Evolutionary conservation across 1,140 invertebrate species (phyloP), one percentile per base, ranked within the genome.

Genomic region (Elysia chlorotica): DNA sequence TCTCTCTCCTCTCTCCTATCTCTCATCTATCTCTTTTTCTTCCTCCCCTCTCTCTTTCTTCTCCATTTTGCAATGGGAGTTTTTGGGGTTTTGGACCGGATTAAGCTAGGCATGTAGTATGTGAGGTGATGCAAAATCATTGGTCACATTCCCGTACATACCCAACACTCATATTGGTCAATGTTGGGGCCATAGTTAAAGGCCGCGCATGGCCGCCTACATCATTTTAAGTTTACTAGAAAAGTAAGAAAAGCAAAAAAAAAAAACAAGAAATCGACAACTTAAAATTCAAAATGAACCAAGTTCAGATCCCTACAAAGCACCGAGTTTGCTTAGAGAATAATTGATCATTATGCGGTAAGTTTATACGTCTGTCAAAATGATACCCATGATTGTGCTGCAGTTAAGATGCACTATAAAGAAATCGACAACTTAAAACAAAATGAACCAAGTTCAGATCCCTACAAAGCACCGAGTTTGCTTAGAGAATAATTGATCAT

Each of bases 1-100:
- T 67, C 35, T 67, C 65, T 67, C 35, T 38, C 62, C 62, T 38
- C 23, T 36, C 31, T 38, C 28, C 35, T 36, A 25, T n/a, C 35
- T 4, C 35, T 10, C 38, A 14, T 38, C 5, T 35, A 28, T 38
- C 5, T 37, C 28, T 63, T 6, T 63, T 4, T 25, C 28, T 25
- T 59, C 56, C 28, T 10, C 56, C 10, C 17, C 14, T 6, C 17
- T 10, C 25, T 6, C 25, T 17, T 65, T 17, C 19, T 31, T 65
- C 14, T 35, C 33, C 23, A 25, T 65, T 19, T 37, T 31, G 3
- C 33, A 37, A 25, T 35, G 62, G 35, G 23, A 6, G 62, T 65
- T 17, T 35, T 31, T 65, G 14, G 5, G 62, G 25, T 17, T 6
- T 31, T 21, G 33, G 2, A 36, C 25, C 3, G n/a, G 30, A 33